A percentile compares a stretch with the other conserved stretches of the same genome.
phyloP scores from a whole-genome alignment of 2,888 invertebrate genomes.

The Cephus spinipes region DNA sequence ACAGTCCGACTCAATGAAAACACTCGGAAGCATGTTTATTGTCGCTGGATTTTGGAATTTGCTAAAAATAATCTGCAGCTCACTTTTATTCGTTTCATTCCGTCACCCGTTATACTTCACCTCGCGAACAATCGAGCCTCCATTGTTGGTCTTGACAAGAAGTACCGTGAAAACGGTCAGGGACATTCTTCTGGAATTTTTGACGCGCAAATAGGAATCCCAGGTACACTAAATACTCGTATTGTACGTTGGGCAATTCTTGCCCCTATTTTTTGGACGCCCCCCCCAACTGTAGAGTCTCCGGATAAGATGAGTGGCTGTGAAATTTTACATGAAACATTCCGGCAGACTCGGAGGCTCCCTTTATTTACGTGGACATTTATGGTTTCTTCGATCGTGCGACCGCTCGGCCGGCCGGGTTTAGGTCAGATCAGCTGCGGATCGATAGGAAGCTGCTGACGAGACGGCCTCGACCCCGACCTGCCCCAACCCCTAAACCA shows the following conservation, averaged over 20 bases:
- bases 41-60: neutral
- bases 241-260: too few relatives aligned
- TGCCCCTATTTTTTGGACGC: neutral
- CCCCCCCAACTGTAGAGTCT: neutral
- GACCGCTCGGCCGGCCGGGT: constrained; percentile 8
- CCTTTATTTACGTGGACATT: neutral
- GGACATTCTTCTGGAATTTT: neutral
- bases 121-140: neutral
- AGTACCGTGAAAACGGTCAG: neutral
- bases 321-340: neutral
- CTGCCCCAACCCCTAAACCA: constrained; percentile 63
- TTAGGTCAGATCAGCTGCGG: neutral
- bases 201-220: neutral
- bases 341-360: neutral
- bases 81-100: neutral
- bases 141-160: neutral
- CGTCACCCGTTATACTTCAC: neutral
- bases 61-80: neutral
- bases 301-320: neutral
- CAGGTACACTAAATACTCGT: neutral
- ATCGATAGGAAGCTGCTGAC: neutral
- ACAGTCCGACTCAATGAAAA: neutral
- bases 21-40: neutral
- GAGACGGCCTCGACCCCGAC: constrained; percentile 40
- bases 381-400: constrained; percentile 1